Percentiles rank a stretch among this genome's conserved stretches.
Conservation (phyloP, 2,888 invertebrate species). For the Ophion costatus region DNA sequence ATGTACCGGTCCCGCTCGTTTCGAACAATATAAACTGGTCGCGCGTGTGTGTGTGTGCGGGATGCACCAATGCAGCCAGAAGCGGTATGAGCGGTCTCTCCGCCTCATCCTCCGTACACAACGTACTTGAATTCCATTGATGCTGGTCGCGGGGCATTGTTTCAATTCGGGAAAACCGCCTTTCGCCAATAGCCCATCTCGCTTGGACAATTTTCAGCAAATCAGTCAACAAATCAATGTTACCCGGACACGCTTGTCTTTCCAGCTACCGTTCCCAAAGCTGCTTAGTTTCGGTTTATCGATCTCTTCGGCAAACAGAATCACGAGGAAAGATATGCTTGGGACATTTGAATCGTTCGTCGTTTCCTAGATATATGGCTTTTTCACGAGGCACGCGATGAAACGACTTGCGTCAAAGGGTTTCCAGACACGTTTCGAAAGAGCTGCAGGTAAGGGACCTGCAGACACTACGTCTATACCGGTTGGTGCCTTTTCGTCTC, state of each 20-base stretch:
- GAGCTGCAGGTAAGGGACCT: constrained; percentile 16
- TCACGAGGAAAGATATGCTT: neutral
- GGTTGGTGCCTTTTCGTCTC: constrained; percentile 10
- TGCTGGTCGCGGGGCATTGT: constrained; percentile 22
- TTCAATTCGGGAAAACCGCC: neutral
- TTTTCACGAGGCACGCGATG: neutral
- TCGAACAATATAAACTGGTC: constrained; percentile 72
- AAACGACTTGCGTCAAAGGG: neutral
- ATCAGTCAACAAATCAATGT: neutral
- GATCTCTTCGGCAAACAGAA: neutral
- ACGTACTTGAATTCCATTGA: constrained; percentile 38
- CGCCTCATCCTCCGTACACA: constrained; percentile 10
- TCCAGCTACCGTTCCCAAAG: neutral
- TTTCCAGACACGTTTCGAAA: neutral
- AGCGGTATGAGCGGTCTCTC: constrained; percentile 45
- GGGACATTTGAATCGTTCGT: too few relatives aligned
- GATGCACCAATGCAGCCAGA: constrained; percentile 46
- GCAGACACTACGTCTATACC: constrained; percentile 2
- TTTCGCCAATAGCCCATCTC: neutral
- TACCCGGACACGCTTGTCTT: neutral
- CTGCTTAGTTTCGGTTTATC: neutral
- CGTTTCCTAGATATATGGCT: too few relatives aligned
- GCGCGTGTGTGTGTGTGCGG: constrained; percentile 32
- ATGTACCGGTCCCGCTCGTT: constrained; percentile 69
- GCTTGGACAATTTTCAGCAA: neutral